A percentile compares a stretch with the other conserved stretches of the same genome.
Evolutionary conservation across 2,888 invertebrate genomes (phyloP).

Genomic region (Colletes collaris): DNA sequence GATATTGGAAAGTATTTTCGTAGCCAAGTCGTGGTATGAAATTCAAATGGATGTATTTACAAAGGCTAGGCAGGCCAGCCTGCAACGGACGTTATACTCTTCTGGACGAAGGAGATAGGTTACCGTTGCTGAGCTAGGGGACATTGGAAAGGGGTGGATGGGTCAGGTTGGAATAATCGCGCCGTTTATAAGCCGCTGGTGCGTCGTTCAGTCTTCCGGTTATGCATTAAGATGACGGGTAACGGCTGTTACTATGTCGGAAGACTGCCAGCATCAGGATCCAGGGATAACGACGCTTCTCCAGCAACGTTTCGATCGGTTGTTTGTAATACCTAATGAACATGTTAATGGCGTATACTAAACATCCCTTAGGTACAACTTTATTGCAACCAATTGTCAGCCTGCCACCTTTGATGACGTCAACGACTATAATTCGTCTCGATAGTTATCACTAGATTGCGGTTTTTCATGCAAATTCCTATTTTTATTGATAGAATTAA

Average conservation of each 20-base stretch:
- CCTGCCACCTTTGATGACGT: too few relatives aligned
- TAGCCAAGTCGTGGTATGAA: slow-evolving; percentile 62
- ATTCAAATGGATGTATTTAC: slow-evolving; percentile 73
- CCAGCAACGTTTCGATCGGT: slow-evolving; percentile 25
- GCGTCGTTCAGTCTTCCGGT: slow-evolving; percentile 73
- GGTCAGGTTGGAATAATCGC: slow-evolving; percentile 75
- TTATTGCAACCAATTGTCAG: too few relatives aligned
- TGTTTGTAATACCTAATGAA: slow-evolving; percentile 52
- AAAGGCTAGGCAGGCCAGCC: slow-evolving; percentile 49
- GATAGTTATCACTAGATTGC: too few relatives aligned
- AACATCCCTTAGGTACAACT: too few relatives aligned
- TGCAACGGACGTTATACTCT: slow-evolving; percentile 44
- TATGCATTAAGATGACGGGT: slow-evolving; percentile 79
- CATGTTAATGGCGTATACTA: slow-evolving; percentile 56
- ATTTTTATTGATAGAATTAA: too few relatives aligned
- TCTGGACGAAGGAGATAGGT: slow-evolving; percentile 29
- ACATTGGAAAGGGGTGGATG: slow-evolving; percentile 34
- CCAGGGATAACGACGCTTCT: slow-evolving; percentile 72
- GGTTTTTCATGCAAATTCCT: too few relatives aligned
- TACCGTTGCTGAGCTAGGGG: slow-evolving; percentile 12
- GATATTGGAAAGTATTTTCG: slow-evolving; percentile 74
- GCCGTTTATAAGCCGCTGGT: slow-evolving; percentile 78
- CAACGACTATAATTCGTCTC: too few relatives aligned
- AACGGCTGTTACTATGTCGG: slow-evolving; percentile 73
- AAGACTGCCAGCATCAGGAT: slow-evolving; percentile 70